Evolutionary conservation across 2,888 invertebrate genomes (phyloP).

Genomic region (Aphrophora alni): DNA sequence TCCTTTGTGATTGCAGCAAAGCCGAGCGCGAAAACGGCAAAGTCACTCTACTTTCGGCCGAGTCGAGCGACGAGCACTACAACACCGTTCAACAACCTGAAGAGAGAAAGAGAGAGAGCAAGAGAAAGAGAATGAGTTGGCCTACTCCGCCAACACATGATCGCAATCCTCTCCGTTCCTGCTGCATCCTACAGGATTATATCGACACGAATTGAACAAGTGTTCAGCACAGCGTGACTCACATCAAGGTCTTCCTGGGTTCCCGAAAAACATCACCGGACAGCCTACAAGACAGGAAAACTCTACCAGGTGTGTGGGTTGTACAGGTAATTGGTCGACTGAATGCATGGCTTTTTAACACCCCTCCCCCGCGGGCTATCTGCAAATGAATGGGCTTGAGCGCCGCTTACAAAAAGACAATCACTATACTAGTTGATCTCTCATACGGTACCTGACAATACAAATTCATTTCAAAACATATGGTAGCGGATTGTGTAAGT

Average conservation of each 20-base stretch:
- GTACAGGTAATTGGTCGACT: slow-evolving; percentile 24
- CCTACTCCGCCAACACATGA: slow-evolving; percentile 27
- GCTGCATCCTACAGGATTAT: background rate
- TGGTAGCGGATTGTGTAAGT: background rate
- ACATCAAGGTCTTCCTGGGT: background rate
- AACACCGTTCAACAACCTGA: slow-evolving; percentile 29
- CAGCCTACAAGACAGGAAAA: slow-evolving; percentile 21
- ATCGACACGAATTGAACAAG: background rate
- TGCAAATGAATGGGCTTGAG: slow-evolving; percentile 33
- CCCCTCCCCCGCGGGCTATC: slow-evolving; percentile 32
- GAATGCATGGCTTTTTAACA: slow-evolving; percentile 9
- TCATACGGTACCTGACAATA: slow-evolving; percentile 6
- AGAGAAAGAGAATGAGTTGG: slow-evolving; percentile 27
- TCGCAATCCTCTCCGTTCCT: slow-evolving; percentile 13
- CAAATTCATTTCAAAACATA: background rate
- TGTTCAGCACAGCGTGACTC: background rate
- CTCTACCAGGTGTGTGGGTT: slow-evolving; percentile 38
- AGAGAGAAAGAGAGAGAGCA: slow-evolving; percentile 35
- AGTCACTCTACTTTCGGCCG: background rate
- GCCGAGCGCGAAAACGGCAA: background rate
- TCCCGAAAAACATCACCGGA: background rate
- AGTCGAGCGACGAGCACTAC: slow-evolving; percentile 14
- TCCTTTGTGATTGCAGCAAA: background rate
- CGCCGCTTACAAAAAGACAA: slow-evolving; percentile 30
- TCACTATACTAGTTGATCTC: slow-evolving; percentile 12